These are phyloP conservation scores for Nezara viridula DNA, from an alignment of 2,888 invertebrate species.

Conservation along the genomic window DNA sequence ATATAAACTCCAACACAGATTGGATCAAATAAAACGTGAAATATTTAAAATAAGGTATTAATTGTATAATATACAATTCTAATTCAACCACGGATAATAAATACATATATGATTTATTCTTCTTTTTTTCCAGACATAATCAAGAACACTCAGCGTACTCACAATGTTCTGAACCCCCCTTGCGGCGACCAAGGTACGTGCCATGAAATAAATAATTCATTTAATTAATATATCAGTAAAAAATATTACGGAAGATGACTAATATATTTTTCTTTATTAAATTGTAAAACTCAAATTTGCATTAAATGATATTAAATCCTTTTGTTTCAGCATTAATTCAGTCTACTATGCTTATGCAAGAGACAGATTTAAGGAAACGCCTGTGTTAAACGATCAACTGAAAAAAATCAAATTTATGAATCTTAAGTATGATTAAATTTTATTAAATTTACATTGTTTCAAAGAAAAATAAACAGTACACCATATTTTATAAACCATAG, in stretches of 20 bases:
- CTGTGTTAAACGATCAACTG: neutral
- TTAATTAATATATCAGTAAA: neutral
- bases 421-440: neutral
- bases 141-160: neutral
- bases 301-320: neutral
- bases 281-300: neutral
- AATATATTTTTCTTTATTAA: neutral
- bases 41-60: neutral
- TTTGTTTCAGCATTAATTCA: neutral
- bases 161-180: neutral
- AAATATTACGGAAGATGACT: neutral
- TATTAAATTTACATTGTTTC: neutral
- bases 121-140: neutral
- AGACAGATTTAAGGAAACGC: neutral
- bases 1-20: neutral
- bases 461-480: neutral
- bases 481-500: neutral
- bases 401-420: neutral
- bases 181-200: neutral
- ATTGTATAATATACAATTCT: neutral
- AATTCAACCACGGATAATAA: neutral
- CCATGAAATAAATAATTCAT: neutral
- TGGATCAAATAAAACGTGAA: neutral
- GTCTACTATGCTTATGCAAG: neutral
- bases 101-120: neutral